Conservation (phyloP, 2,888 invertebrate species). For the Trichopoda pennipes region DNA sequence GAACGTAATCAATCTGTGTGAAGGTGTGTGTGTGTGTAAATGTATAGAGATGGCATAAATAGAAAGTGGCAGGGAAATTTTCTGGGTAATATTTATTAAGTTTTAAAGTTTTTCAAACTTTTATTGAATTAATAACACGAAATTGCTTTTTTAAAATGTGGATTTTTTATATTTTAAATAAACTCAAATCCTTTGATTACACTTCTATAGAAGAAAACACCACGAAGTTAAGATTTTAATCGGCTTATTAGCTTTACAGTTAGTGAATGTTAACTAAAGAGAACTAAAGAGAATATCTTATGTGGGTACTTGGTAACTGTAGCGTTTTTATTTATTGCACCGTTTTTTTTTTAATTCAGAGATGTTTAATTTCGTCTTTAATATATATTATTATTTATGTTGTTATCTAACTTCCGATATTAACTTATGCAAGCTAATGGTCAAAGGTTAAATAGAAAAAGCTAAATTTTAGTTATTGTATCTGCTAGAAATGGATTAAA, state of each 20-base stretch:
- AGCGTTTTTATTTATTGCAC: background rate
- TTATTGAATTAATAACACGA: constrained; percentile 7
- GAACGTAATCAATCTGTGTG: constrained; percentile 13
- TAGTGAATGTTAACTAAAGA: constrained; percentile 26
- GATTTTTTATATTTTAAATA: constrained; percentile 17
- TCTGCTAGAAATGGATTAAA: no score
- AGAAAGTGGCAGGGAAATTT: constrained; percentile 52
- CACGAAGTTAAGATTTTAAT: constrained; percentile 52
- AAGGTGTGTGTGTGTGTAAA: constrained; percentile 29
- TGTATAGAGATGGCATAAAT: constrained; percentile 17
- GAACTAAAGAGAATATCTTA: constrained; percentile 4
- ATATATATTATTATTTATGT: no score
- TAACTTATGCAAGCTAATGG: no score
- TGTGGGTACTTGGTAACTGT: constrained; percentile 1
- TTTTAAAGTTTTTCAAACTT: background rate
- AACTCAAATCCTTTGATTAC: constrained; percentile 13
- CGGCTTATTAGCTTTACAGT: constrained; percentile 56
- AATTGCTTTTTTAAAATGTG: background rate
- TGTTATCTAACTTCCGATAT: no score
- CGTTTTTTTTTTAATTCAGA: no score
- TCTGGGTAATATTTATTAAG: constrained; percentile 28
- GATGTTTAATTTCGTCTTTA: no score
- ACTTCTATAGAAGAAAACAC: constrained; percentile 45
- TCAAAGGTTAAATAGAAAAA: no score
- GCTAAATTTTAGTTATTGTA: no score